Evolutionary conservation across 35 echinoderm and acorn worm genomes (phyloP).

Genomic region (Holothuria glaberrima): DNA sequence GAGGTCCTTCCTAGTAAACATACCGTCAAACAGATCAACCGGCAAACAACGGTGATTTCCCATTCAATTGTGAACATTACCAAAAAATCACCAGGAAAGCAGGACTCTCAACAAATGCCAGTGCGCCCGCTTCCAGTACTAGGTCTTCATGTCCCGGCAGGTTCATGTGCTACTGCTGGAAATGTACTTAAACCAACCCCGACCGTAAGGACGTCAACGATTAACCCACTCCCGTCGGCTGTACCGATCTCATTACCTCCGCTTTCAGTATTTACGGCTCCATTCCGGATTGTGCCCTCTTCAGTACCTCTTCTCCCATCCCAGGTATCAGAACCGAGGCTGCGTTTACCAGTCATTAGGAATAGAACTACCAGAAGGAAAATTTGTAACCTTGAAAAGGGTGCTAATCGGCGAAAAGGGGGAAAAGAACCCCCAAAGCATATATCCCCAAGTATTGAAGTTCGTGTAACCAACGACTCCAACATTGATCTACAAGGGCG

Average conservation of each 20-base stretch:
- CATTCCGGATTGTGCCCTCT: not conserved
- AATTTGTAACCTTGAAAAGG: not conserved
- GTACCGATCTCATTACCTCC: conserved; percentile 4
- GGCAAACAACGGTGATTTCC: conserved; percentile 2
- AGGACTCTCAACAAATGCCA: not conserved
- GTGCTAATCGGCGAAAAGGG: not conserved
- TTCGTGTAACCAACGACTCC: not conserved
- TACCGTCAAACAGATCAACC: too few species aligned
- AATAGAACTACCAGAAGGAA: not conserved
- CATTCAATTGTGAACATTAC: conserved; percentile 57
- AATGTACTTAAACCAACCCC: not conserved
- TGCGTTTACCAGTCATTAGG: not conserved
- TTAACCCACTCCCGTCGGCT: conserved; percentile 20
- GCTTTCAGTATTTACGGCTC: conserved; percentile 35
- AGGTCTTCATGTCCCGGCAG: conserved; percentile 1
- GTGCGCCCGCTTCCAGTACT: conserved; percentile 7
- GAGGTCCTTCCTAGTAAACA: too few species aligned
- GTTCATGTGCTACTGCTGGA: not conserved
- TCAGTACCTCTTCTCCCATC: conserved; percentile 12
- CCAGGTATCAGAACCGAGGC: not conserved
- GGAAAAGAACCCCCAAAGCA: too few species aligned
- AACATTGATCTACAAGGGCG: conserved; percentile 31
- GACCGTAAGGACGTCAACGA: not conserved
- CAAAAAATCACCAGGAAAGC: not conserved
- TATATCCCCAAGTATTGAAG: too few species aligned